Base-by-base conservation (phyloP, 2,797 vertebrate species). In the Eremophila alpestris region DNA sequence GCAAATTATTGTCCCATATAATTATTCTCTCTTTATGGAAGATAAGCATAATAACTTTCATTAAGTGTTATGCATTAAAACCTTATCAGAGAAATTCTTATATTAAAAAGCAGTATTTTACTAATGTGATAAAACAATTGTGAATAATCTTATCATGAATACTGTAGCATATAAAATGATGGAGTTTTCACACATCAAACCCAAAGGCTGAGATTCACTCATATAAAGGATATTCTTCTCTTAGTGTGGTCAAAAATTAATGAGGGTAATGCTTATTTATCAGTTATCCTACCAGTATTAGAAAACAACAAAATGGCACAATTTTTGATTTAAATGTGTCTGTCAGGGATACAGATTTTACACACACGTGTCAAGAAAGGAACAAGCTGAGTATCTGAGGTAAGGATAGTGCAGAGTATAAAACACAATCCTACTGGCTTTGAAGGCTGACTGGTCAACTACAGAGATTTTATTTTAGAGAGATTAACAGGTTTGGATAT, bases 81-180 rank as follows among this genome's bases (percentile, higher is more conserved):
- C 32, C 40, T 92, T 82, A 78, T 56, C n/a, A 45, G 49, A 79
- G 16, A 89, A 94, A 58, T 41, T 38, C 26, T 71, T 58, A 59
- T 56, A 87, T 78, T 89, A 87, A 94, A 90, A 83, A 78, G 22
- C 11, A 81, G 16, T 58, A 56, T 77, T 94, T 87, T 67, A 80
- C 64, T 80, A 60, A 20, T 67, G 56, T 63, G 68, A 68, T 80
- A 62, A 89, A 91, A 48, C 49, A 86, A 68, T 59, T 59, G 67
- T 12, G 17, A 92, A 77, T 77, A 83, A 82, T 48, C 32, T 92
- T 87, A 89, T 73, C 4, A 45, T 29, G 16, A 84, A 76, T 69
- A 70, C 13, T 10, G 38, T 2, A 3, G 59, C 23, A 11, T n/a
- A 70, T n/a, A 73, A 78, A 87, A 87, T 45, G 11, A 67, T 36